These are phyloP conservation scores for Poecilia velifera DNA, from an alignment of 2,797 vertebrate genomes.

Conservation along the genomic window DNA sequence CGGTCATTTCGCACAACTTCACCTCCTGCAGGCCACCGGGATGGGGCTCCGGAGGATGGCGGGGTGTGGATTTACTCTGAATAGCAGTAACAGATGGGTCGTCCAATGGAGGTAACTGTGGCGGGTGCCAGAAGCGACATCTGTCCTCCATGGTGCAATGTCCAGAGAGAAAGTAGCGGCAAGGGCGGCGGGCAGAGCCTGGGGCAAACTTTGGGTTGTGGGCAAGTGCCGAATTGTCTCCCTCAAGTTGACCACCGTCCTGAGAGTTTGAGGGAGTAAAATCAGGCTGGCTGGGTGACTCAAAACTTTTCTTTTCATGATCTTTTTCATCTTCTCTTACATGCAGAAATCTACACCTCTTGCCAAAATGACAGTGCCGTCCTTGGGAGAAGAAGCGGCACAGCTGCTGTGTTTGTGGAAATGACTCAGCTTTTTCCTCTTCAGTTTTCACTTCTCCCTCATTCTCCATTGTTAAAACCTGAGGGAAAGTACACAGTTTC, in stretches of 20 bases:
- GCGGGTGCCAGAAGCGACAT: constrained; percentile 85
- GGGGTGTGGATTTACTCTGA: constrained; percentile 21
- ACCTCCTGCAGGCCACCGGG: constrained; percentile 63
- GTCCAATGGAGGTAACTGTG: constrained; percentile 48
- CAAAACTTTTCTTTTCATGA: constrained; percentile 27
- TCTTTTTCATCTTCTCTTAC: constrained; percentile 46
- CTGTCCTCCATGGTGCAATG: constrained; percentile 83
- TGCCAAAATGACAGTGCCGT: constrained; percentile 80
- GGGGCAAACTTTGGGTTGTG: constrained; percentile 27
- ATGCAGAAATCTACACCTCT: constrained; percentile 82
- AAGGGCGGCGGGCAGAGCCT: constrained; percentile 58
- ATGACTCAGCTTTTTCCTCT: constrained; percentile 16
- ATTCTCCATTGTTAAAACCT: constrained; percentile 55
- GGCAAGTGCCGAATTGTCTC: background rate
- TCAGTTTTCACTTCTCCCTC: constrained; percentile 40
- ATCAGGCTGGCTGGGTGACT: constrained; percentile 9
- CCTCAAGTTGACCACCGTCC: constrained; percentile 9
- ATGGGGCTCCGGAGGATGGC: constrained; percentile 29
- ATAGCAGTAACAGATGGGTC: constrained; percentile 17
- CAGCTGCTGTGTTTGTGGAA: constrained; percentile 45
- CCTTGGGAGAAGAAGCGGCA: constrained; percentile 85
- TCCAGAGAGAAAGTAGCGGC: constrained; percentile 85
- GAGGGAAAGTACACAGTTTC: constrained; percentile 9
- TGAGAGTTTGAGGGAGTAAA: constrained; percentile 4
- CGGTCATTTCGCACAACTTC: constrained; percentile 79